These are phyloP conservation scores for Nerophis lumbriciformis DNA, from an alignment of 2,113 vertebrate species.

Conservation along the genomic window DNA sequence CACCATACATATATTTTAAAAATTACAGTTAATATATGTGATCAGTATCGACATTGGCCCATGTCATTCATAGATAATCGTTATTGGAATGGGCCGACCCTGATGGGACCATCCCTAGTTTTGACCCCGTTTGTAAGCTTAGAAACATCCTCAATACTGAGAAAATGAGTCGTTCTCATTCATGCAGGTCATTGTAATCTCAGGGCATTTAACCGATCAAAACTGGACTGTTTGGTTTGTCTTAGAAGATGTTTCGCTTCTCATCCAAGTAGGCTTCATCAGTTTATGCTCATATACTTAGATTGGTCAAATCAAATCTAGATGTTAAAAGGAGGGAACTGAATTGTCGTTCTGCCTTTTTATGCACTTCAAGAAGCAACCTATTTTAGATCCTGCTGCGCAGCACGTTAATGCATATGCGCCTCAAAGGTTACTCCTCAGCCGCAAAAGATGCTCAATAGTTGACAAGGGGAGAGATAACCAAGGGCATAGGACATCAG, in stretches of 20 bases:
- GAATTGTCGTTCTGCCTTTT: background rate
- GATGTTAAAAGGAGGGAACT: background rate
- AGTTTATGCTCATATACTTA: no score
- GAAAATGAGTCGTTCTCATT: background rate
- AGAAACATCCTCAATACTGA: no score
- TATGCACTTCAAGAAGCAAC: background rate
- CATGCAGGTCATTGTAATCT: no score
- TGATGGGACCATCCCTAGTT: background rate
- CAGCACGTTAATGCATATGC: background rate
- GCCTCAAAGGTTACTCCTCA: background rate
- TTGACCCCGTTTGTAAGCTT: constrained; percentile 9
- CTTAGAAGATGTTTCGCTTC: no score
- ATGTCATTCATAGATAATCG: no score
- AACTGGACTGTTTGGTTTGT: no score
- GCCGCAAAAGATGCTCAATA: constrained; percentile 8
- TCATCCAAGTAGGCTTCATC: no score
- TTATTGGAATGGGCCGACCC: no score
- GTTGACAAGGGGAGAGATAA: constrained; percentile 11
- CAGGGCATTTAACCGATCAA: no score
- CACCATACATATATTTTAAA: no score
- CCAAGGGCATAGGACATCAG: constrained; percentile 31
- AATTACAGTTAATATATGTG: no score
- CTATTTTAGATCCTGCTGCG: background rate
- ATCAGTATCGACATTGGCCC: no score
- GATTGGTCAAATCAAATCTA: background rate